A percentile compares a stretch with the other conserved stretches of the same genome.
Conservation (phyloP, 2,888 invertebrate species). For the Pollenia amentaria region DNA sequence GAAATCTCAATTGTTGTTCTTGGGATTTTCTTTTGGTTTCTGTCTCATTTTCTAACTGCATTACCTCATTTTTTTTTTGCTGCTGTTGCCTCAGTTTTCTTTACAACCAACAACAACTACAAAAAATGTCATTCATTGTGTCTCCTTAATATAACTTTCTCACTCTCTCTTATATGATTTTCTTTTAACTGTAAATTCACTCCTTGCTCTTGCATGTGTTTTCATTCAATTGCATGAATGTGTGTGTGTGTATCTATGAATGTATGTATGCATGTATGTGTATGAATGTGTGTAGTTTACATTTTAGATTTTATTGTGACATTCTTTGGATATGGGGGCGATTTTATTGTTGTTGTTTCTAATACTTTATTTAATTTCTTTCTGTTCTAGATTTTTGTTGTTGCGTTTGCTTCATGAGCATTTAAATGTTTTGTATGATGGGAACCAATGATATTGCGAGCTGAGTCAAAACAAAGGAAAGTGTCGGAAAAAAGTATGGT, state of each 20-base stretch:
- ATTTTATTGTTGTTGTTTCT: conserved; percentile 44
- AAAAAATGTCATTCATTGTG: conserved; percentile 68
- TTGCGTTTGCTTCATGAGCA: conserved; percentile 30
- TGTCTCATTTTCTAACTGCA: conserved; percentile 56
- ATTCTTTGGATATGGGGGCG: conserved; percentile 59
- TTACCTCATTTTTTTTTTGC: conserved; percentile 42
- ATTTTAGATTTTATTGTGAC: conserved; percentile 65
- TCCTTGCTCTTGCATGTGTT: conserved; percentile 34
- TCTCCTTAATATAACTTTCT: conserved; percentile 48
- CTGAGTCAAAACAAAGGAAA: neutral
- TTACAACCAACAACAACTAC: conserved; percentile 18
- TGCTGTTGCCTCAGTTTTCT: conserved; percentile 3
- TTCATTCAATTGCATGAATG: neutral
- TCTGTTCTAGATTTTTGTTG: conserved; percentile 11
- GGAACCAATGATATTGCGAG: conserved; percentile 61
- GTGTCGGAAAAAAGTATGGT: conserved; percentile 28
- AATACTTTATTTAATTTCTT: neutral
- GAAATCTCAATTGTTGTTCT: conserved; percentile 26
- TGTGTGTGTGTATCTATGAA: neutral
- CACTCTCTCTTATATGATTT: conserved; percentile 31
- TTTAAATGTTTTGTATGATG: conserved; percentile 19
- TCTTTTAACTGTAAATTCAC: neutral
- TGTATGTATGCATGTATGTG: neutral
- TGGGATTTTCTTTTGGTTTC: conserved; percentile 22
- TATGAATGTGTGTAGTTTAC: conserved; percentile 13